Evolutionary conservation across 1,140 invertebrate genomes (phyloP).

Genomic region (Drosophila obscura): DNA sequence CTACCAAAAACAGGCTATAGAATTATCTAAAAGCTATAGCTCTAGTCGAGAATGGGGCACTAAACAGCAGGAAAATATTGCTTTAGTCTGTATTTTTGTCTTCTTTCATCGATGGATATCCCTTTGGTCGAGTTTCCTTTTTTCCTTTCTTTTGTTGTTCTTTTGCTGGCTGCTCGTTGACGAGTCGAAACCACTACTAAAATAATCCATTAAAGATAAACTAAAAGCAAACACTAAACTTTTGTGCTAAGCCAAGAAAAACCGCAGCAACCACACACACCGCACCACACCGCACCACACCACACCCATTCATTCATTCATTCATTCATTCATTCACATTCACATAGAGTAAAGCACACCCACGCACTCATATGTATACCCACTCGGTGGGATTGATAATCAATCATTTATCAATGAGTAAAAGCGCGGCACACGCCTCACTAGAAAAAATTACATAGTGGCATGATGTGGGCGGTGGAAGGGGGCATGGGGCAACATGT

Average conservation of each 20-base stretch:
- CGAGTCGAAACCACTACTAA: constrained; percentile 68
- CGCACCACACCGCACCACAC: constrained; percentile 27
- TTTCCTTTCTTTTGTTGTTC: neutral
- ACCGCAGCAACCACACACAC: constrained; percentile 46
- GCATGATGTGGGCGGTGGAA: neutral
- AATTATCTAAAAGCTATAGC: too few relatives aligned
- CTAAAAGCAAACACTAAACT: constrained; percentile 81
- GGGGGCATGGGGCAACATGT: neutral
- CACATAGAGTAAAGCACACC: constrained; percentile 16
- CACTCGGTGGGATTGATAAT: constrained; percentile 57
- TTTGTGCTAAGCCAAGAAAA: constrained; percentile 70
- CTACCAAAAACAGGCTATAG: too few relatives aligned
- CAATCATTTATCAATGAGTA: constrained; percentile 78
- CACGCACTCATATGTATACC: constrained; percentile 10
- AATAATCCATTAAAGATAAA: constrained; percentile 82
- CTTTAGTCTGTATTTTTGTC: too few relatives aligned
- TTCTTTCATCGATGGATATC: neutral
- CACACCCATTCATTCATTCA: constrained; percentile 18
- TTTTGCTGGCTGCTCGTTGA: constrained; percentile 27
- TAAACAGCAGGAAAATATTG: neutral
- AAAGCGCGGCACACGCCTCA: constrained; percentile 68
- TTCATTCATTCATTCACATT: constrained; percentile 25
- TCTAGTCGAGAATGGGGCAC: too few relatives aligned
- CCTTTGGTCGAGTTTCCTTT: too few relatives aligned
- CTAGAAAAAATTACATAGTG: constrained; percentile 49